Conservation (phyloP, 2,888 invertebrate species). For the Drosophila koepferae region DNA sequence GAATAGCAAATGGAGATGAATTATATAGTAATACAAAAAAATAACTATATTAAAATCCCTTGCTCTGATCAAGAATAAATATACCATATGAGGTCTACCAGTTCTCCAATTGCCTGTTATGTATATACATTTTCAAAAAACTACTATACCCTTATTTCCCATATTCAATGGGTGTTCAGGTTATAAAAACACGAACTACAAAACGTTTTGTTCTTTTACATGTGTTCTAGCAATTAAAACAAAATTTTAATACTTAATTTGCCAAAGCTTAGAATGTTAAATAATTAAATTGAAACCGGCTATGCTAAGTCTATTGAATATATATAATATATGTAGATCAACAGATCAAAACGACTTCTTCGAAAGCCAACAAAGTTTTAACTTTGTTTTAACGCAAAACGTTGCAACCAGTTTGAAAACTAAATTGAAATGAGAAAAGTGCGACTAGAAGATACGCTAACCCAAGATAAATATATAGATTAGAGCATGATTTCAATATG, state of each 20-base stretch:
- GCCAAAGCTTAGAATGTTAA: not conserved
- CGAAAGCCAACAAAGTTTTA: constrained; percentile 1
- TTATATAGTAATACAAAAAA: no score
- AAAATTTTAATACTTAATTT: constrained; percentile 47
- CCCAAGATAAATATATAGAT: not conserved
- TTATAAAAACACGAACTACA: not conserved
- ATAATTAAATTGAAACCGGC: constrained; percentile 36
- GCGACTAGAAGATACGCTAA: not conserved
- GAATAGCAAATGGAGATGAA: no score
- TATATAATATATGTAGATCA: not conserved
- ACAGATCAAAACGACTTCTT: not conserved
- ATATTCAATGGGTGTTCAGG: not conserved
- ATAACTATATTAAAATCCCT: no score
- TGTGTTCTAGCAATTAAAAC: not conserved
- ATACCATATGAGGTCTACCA: no score
- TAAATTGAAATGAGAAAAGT: not conserved
- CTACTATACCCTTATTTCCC: no score
- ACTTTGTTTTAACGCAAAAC: not conserved
- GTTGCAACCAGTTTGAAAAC: constrained; percentile 33
- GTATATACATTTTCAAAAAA: not conserved
- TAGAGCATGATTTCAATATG: not conserved
- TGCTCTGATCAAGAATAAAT: no score
- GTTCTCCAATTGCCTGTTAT: not conserved
- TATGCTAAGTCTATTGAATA: constrained; percentile 41
- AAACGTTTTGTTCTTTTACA: not conserved